These are phyloP conservation scores for Celastrina argiolus DNA, from an alignment of 2,888 invertebrate genomes.

Conservation along the genomic window DNA sequence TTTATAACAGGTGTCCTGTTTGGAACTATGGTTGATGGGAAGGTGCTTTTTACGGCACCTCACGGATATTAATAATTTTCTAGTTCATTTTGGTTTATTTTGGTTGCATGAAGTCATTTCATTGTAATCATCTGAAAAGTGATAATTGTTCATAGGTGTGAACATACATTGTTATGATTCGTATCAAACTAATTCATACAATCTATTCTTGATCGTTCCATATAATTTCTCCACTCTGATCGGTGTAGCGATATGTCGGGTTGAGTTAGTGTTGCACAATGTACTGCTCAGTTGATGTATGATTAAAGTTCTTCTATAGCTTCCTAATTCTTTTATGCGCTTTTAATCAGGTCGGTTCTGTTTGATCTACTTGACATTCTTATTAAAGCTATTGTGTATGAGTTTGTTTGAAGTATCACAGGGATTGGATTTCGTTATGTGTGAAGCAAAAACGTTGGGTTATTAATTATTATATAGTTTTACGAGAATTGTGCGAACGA, in stretches of 20 bases:
- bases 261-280: conserved; percentile 23
- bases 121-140: background rate
- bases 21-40: no score
- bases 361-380: background rate
- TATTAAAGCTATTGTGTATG: background rate
- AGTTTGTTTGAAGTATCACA: background rate
- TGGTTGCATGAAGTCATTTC: no score
- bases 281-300: conserved; percentile 17
- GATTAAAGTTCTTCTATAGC: conserved; percentile 5
- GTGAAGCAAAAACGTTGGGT: no score
- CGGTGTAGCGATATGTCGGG: conserved; percentile 22
- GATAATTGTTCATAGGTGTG: background rate
- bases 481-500: no score
- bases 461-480: no score
- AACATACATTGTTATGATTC: conserved; percentile 4
- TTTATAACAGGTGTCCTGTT: no score
- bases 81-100: no score
- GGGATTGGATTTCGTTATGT: no score
- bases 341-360: background rate
- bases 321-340: conserved; percentile 5
- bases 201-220: conserved; percentile 20
- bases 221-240: conserved; percentile 23
- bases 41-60: no score
- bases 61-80: no score
- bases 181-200: background rate